phyloP scores from a whole-genome alignment of 2,797 vertebrate species.

The Micrastur ruficollis region DNA sequence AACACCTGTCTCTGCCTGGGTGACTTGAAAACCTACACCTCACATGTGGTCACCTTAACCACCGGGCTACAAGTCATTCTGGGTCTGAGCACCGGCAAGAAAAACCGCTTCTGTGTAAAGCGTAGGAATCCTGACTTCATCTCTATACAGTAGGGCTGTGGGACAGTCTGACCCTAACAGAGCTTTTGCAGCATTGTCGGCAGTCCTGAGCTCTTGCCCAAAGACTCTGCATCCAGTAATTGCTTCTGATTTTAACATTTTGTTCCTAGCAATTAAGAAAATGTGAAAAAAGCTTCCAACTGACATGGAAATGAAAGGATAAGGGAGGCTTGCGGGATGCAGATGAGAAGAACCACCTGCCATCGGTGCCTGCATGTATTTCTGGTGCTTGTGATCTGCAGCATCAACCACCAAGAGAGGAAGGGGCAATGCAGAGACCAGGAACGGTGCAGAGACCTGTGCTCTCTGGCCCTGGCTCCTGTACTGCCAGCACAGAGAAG shows the following conservation, averaged over 20 bases:
- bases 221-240: background rate
- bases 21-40: background rate
- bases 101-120: background rate
- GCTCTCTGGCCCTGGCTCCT: background rate
- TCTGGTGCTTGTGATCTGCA: background rate
- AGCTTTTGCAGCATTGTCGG: background rate
- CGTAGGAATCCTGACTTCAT: background rate
- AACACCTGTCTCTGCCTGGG: background rate
- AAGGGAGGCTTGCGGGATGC: background rate
- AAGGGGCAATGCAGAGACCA: background rate
- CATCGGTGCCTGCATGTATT: background rate
- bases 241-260: background rate
- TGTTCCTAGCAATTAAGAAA: background rate
- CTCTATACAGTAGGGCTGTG: background rate
- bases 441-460: background rate
- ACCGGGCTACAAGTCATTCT: background rate
- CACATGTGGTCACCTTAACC: background rate
- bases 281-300: background rate
- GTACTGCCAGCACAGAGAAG: background rate
- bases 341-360: background rate
- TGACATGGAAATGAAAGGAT: fast-evolving
- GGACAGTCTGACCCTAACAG: background rate
- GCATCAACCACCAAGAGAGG: background rate
- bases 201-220: background rate
- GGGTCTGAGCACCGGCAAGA: background rate